Evolutionary conservation across 2,113 vertebrate species (phyloP).

Genomic region (Ancistrus triradiatus): DNA sequence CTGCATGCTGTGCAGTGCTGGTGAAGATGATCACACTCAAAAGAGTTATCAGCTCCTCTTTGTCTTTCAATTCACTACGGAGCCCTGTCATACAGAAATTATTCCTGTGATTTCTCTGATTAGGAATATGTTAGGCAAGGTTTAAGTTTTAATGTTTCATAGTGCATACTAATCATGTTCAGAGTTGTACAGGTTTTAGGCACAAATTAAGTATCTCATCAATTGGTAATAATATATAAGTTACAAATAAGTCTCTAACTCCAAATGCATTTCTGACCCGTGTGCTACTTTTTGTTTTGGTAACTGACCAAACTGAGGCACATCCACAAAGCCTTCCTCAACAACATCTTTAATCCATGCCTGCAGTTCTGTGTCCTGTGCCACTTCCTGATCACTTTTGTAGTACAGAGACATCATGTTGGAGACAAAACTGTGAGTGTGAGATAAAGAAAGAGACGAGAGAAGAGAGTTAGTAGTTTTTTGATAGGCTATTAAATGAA

Average conservation of each 20-base stretch:
- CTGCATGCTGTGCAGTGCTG: conserved; percentile 64
- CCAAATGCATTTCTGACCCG: neutral
- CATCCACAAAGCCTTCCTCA: conserved; percentile 59
- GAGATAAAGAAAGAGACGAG: neutral
- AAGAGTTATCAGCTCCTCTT: conserved; percentile 59
- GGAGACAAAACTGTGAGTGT: conserved; percentile 62
- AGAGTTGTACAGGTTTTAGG: too few relatives aligned
- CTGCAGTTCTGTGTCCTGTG: conserved; percentile 64
- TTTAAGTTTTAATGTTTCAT: too few relatives aligned
- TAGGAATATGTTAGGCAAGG: too few relatives aligned
- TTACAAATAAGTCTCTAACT: too few relatives aligned
- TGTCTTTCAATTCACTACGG: conserved; percentile 47
- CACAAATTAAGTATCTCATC: too few relatives aligned
- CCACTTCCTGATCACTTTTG: conserved; percentile 47
- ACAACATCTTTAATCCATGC: conserved; percentile 61
- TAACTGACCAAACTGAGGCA: conserved; percentile 61
- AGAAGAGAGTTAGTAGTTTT: neutral
- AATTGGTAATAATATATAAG: neutral
- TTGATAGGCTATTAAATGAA: too few relatives aligned
- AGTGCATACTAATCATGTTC: too few relatives aligned
- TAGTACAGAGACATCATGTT: conserved; percentile 57
- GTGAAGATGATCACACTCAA: conserved; percentile 59
- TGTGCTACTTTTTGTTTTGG: neutral
- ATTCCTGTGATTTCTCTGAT: too few relatives aligned
- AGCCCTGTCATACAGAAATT: conserved; percentile 49